Evolutionary conservation across 2,113 vertebrate genomes (phyloP), one percentile per base, ranked within the genome.

Genomic region (Mormyrus lacerda): DNA sequence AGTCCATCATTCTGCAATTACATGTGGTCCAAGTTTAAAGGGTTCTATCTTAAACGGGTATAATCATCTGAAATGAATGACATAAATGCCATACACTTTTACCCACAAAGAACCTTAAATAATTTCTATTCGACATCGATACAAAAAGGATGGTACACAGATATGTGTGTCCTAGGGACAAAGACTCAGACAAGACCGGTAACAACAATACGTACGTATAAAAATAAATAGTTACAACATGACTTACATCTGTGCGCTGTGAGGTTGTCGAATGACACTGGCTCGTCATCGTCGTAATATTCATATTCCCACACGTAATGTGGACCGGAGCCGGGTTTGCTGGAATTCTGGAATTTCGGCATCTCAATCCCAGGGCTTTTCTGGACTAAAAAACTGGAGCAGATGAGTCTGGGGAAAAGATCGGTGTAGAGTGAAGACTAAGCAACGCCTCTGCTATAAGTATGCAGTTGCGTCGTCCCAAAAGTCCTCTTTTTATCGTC

Each of bases 261-360:
- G 89, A 99, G 95, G 90, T 97, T 98, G 93, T 99, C 97, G 91
- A 98, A 99, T 0, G 98, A 99, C 93, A 98, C 97, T 0, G 97
- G 98, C 91, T 96, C 97, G 0, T 96, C 97, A 0, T 98, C 97
- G 89, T 99, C 98, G 4, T 99, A 99, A 93, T 99, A 99, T 90
- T 99, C 97, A 0, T 98, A 99, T 90, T 98, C 97, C 98, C 97
- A 99, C 90, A 97, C 96, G 91, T 99, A 99, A 91, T 98, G 97
- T 19, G 96, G 95, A 92, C 95, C 95, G 84, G 91, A 96, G 87
- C 96, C 95, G 91, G 96, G 97, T 92, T 93, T 95, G 92, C 96
- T 97, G 27, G 94, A 95, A 93, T 96, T 92, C 91, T 94, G 88
- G 89, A 95, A 91, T 88, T 93, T 93, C 90, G 96, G 96, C 98